Evolutionary conservation across 2,888 invertebrate genomes (phyloP).

Genomic region (Augochlorella aurata): DNA sequence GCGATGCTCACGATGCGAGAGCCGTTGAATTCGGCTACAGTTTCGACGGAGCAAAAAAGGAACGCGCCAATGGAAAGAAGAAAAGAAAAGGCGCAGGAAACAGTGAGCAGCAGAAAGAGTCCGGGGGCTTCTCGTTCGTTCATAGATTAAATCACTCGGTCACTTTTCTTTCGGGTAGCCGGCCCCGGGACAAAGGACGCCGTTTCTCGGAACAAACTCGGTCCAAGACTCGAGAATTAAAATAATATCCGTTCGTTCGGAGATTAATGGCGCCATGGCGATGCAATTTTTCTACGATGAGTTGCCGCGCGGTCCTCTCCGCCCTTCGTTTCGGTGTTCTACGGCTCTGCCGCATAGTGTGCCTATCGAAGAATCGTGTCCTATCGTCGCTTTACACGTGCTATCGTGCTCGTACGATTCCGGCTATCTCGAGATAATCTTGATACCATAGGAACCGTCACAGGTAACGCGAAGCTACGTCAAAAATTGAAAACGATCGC

Average conservation of each 20-base stretch:
- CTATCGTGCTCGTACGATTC: not conserved
- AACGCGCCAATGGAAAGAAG: slow-evolving; percentile 54
- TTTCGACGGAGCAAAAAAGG: slow-evolving; percentile 58
- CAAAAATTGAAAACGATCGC: not conserved
- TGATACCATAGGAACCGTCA: not conserved
- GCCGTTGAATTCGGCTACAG: slow-evolving; percentile 27
- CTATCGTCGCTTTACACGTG: slow-evolving; percentile 13
- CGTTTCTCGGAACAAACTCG: slow-evolving; percentile 76
- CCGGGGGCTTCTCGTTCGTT: slow-evolving; percentile 60
- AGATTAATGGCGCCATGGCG: slow-evolving; percentile 77
- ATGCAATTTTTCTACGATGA: slow-evolving; percentile 73
- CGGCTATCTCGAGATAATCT: not conserved
- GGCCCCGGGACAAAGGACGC: slow-evolving; percentile 74
- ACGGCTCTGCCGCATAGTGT: not conserved
- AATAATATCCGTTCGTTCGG: slow-evolving; percentile 78
- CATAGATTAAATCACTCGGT: slow-evolving; percentile 74
- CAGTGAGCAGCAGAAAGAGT: slow-evolving; percentile 56
- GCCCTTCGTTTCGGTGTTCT: slow-evolving; percentile 12
- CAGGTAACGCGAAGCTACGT: not conserved
- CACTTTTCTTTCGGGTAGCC: slow-evolving; percentile 75
- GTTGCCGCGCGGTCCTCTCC: slow-evolving; percentile 27
- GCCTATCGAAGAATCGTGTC: not conserved
- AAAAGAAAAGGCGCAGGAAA: slow-evolving; percentile 46
- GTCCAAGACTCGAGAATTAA: slow-evolving; percentile 74
- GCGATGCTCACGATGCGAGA: slow-evolving; percentile 22